Evolutionary conservation across 2,113 vertebrate species (phyloP).

Genomic region (Aldabrachelys gigantea): DNA sequence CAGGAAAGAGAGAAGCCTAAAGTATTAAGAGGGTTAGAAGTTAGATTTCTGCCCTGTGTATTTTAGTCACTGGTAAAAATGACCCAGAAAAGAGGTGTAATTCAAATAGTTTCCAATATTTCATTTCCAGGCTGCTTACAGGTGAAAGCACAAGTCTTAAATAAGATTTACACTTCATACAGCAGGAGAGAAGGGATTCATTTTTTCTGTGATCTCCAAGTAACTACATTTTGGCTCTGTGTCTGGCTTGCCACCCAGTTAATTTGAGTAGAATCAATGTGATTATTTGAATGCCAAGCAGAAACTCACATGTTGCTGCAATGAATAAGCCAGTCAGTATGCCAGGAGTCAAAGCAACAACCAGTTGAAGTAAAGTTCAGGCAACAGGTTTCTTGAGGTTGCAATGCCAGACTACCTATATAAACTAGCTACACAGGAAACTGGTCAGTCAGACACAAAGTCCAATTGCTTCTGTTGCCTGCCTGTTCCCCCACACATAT

Average conservation of each 20-base stretch:
- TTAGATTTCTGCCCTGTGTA: background rate
- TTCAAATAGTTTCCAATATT: background rate
- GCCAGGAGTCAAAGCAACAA: background rate
- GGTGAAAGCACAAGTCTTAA: background rate
- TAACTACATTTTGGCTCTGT: background rate
- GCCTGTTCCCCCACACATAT: background rate
- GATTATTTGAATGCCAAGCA: background rate
- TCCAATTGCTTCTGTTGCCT: background rate
- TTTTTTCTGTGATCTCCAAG: accelerated
- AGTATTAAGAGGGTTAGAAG: background rate
- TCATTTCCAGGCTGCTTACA: background rate
- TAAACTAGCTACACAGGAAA: background rate
- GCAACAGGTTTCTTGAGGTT: background rate
- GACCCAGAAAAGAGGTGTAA: background rate
- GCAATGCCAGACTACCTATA: accelerated
- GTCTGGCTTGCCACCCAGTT: background rate
- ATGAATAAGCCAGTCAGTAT: background rate
- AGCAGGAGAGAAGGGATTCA: background rate
- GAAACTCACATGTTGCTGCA: background rate
- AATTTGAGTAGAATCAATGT: background rate
- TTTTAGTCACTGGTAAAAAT: background rate
- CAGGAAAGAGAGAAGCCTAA: background rate
- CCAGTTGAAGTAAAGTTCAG: background rate
- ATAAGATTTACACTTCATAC: background rate
- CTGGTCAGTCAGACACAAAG: accelerated